A percentile compares a stretch with the other conserved stretches of the same genome.
phyloP scores from a whole-genome alignment of 2,888 invertebrate genomes.

The Nudaria mundana region DNA sequence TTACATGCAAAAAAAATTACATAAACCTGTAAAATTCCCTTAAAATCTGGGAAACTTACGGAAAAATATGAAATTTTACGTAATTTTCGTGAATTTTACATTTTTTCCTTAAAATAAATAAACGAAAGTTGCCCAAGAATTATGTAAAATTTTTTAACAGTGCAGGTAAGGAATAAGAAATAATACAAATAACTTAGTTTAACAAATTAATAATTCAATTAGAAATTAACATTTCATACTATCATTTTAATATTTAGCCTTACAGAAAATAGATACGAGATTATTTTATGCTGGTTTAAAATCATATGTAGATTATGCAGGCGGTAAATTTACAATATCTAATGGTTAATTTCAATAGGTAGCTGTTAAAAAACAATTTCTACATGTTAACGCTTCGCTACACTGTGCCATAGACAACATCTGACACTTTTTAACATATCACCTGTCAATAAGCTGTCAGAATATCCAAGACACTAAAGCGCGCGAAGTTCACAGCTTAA shows the following conservation, averaged over 20 bases:
- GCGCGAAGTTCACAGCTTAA: slow-evolving; percentile 9
- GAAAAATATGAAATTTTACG: no score
- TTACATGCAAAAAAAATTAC: no score
- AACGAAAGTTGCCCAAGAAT: no score
- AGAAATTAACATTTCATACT: slow-evolving; percentile 72
- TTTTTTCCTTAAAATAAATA: no score
- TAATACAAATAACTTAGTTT: slow-evolving; percentile 53
- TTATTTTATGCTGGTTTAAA: slow-evolving; percentile 63
- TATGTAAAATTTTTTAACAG: no score
- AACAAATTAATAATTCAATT: slow-evolving; percentile 77
- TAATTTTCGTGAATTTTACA: no score
- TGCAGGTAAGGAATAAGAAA: slow-evolving; percentile 28
- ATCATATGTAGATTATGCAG: slow-evolving; percentile 62
- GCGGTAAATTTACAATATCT: slow-evolving; percentile 62
- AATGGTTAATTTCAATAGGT: slow-evolving; percentile 49
- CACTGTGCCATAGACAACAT: slow-evolving; percentile 10
- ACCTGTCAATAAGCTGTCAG: not conserved
- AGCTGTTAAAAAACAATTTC: slow-evolving; percentile 55
- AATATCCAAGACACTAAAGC: slow-evolving; percentile 22
- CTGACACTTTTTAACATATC: not conserved
- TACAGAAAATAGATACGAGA: slow-evolving; percentile 69
- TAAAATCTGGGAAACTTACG: no score
- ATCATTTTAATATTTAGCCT: slow-evolving; percentile 60
- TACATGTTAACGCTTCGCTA: slow-evolving; percentile 32
- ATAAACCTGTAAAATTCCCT: no score